Percentiles rank a stretch among this genome's conserved stretches.
Evolutionary conservation across 2,113 vertebrate genomes (phyloP).

Genomic region (Trichomycterus rosablanca): DNA sequence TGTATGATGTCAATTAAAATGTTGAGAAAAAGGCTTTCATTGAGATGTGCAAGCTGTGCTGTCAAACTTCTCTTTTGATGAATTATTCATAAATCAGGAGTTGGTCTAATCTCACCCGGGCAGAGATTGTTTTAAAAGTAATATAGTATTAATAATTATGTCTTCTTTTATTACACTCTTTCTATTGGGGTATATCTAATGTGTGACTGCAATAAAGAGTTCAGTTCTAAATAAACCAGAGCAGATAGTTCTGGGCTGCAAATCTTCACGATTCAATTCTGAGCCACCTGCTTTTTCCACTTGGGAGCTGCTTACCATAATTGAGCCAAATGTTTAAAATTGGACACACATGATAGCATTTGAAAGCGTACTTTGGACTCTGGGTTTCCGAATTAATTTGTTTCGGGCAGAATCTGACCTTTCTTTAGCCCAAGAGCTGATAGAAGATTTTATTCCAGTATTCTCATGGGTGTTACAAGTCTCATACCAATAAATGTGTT

Average conservation of each 20-base stretch:
- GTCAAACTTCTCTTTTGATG: conserved; percentile 50
- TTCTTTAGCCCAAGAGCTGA: conserved; percentile 20
- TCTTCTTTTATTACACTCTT: conserved; percentile 32
- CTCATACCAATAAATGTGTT: conserved; percentile 9
- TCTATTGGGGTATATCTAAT: conserved; percentile 42
- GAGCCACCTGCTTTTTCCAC: conserved; percentile 58
- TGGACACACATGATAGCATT: conserved; percentile 60
- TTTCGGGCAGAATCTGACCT: conserved; percentile 20
- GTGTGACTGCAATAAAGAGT: conserved; percentile 51
- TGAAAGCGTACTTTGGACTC: conserved; percentile 28
- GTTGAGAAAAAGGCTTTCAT: conserved; percentile 51
- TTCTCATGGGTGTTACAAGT: conserved; percentile 9
- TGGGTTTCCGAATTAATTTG: conserved; percentile 22
- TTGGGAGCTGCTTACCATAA: conserved; percentile 59
- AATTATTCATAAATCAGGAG: conserved; percentile 61
- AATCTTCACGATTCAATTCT: conserved; percentile 44
- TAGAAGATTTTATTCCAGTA: conserved; percentile 7
- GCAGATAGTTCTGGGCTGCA: conserved; percentile 21
- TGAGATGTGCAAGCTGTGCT: conserved; percentile 48
- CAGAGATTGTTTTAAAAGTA: conserved; percentile 41
- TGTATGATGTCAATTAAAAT: conserved; percentile 59
- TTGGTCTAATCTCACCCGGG: conserved; percentile 61
- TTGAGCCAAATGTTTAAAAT: conserved; percentile 58
- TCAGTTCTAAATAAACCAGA: conserved; percentile 45
- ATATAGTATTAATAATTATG: conserved; percentile 58